Evolutionary conservation across 1,140 invertebrate genomes (phyloP), one percentile per base, ranked within the genome.

Genomic region (Aphis gossypii): DNA sequence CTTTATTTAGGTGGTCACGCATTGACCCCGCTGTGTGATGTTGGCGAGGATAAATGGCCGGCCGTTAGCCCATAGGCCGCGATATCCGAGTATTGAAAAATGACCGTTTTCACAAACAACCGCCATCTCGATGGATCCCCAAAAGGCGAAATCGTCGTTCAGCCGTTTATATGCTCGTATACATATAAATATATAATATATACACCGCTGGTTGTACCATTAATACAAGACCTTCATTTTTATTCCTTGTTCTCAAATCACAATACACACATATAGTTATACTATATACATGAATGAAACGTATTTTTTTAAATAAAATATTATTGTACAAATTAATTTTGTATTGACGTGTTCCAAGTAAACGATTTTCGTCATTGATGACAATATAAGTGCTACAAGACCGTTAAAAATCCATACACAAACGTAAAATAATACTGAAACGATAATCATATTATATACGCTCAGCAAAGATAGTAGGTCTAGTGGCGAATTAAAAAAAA

Each of bases 1-100:
- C 44, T 86, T 89, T 89, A 89, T 89, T 89, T 89, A 51, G 87
- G 48, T 35, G 87, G 87, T 89, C 87, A 89, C 48, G 18, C n/a
- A 38, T 23, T 51, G 87, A 18, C 41, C 84, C 14, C 30, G 21
- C n/a, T 54, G n/a, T 18, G 46, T 41, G n/a, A 51, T 35, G 48
- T 51, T 54, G 87, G 46, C 46, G 87, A 54, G 87, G n/a, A 89
- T 89, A 89, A 54, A 89, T 89, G n/a, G 87, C n/a, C n/a, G 21
- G 46, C 87, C 87, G 87, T 89, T 89, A 89, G n/a, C 48, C 35
- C 48, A 51, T 89, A 89, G n/a, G n/a, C 48, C 48, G 87, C n/a
- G 48, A 54, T 54, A 35, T 89, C 87, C 48, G 87, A 89, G 48
- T 51, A 89, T 89, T 89, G 87, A 89, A 89, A 89, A 89, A 89